phyloP scores from a whole-genome alignment of 2,888 invertebrate genomes.

The Tipula lateralis region DNA sequence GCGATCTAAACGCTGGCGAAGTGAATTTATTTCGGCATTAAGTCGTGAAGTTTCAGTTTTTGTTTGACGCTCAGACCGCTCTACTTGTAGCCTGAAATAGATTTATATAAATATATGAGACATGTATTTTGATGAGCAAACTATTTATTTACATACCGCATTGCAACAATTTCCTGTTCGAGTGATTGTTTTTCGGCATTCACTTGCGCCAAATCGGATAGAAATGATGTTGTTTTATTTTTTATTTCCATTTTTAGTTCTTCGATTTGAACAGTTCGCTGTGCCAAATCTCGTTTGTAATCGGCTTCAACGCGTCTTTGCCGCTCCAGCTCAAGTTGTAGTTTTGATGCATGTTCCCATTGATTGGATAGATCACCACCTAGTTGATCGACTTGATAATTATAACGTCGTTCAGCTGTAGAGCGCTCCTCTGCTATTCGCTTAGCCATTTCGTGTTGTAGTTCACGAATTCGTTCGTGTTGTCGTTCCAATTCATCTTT shows the following conservation, averaged over 20 bases:
- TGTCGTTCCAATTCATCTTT: conserved; percentile 70
- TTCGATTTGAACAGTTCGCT: conserved; percentile 69
- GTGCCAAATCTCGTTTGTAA: conserved; percentile 68
- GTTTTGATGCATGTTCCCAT: conserved; percentile 72
- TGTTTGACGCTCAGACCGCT: conserved; percentile 68
- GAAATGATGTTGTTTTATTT: conserved; percentile 62
- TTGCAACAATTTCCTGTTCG: conserved; percentile 72
- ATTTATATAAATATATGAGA: background rate
- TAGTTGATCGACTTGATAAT: conserved; percentile 70
- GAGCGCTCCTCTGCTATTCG: conserved; percentile 67
- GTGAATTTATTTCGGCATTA: conserved; percentile 68
- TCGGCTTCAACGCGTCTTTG: conserved; percentile 73
- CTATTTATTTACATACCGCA: conserved; percentile 47
- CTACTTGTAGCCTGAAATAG: conserved; percentile 52
- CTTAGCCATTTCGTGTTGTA: conserved; percentile 69
- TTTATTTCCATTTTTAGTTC: conserved; percentile 76
- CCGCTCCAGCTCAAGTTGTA: conserved; percentile 73
- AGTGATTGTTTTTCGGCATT: conserved; percentile 72
- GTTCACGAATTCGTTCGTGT: conserved; percentile 67
- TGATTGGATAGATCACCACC: conserved; percentile 73
- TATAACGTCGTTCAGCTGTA: conserved; percentile 67
- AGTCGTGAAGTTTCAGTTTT: conserved; percentile 71
- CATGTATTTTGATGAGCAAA: too few relatives aligned
- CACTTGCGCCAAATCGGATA: conserved; percentile 71
- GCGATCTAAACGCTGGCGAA: conserved; percentile 70